A percentile compares a stretch with the other conserved stretches of the same genome.
These are phyloP conservation scores for Tragelaphus scriptus DNA, from an alignment of 2,113 vertebrate species.

Conservation along the genomic window DNA sequence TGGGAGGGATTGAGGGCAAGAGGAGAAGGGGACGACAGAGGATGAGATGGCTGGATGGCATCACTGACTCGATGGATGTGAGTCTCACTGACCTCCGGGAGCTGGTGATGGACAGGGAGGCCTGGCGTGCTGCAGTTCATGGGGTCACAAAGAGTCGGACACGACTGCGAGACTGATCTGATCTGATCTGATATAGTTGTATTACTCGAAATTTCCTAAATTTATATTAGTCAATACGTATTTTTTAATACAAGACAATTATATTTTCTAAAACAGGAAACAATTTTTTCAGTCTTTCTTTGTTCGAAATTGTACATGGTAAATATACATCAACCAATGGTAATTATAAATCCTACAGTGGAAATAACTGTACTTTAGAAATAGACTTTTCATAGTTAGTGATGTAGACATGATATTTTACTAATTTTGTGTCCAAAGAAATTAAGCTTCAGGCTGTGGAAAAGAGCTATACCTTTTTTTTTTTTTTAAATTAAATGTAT, in stretches of 20 bases:
- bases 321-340: slow-evolving; percentile 68
- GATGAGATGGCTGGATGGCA: too few relatives aligned
- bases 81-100: too few relatives aligned
- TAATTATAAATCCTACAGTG: slow-evolving; percentile 67
- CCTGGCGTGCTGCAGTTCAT: too few relatives aligned
- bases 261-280: slow-evolving; percentile 38
- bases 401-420: slow-evolving; percentile 28
- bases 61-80: too few relatives aligned
- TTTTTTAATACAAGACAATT: not conserved
- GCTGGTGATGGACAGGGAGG: too few relatives aligned
- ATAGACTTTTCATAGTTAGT: slow-evolving; percentile 56
- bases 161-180: too few relatives aligned
- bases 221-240: not conserved
- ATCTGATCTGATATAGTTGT: not conserved
- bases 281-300: slow-evolving; percentile 43
- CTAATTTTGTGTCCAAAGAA: slow-evolving; percentile 63
- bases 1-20: too few relatives aligned
- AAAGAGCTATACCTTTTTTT: not conserved
- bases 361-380: slow-evolving; percentile 63
- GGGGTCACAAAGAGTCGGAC: too few relatives aligned
- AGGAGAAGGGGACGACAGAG: too few relatives aligned
- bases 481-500: too few relatives aligned
- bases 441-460: not conserved
- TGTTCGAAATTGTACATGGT: slow-evolving; percentile 58
- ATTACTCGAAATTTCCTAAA: not conserved